Evolutionary conservation across 1,140 invertebrate species (phyloP).

Genomic region (Aplysia californica): DNA sequence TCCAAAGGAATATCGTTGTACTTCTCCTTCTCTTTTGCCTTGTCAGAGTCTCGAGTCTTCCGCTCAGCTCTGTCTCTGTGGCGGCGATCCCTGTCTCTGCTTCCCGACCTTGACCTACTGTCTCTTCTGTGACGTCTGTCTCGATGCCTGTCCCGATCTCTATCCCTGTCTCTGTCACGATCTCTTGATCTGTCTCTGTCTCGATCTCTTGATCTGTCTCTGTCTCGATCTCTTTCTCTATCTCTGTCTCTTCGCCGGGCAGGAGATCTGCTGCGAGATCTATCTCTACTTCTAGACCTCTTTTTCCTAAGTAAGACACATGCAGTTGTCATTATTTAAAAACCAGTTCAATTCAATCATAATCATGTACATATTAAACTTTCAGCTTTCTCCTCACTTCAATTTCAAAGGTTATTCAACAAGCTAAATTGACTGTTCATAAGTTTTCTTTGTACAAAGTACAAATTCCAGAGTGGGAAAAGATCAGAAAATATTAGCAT

Average conservation of each 20-base stretch:
- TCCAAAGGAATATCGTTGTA: slow-evolving; percentile 70
- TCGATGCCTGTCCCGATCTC: slow-evolving; percentile 54
- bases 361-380: too few species aligned
- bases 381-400: too few species aligned
- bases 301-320: slow-evolving; percentile 31
- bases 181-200: slow-evolving; percentile 49
- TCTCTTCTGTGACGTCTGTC: slow-evolving; percentile 32
- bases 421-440: too few species aligned
- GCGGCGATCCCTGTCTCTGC: slow-evolving; percentile 62
- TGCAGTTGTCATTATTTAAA: too few species aligned
- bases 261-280: slow-evolving; percentile 58
- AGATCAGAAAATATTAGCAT: too few species aligned
- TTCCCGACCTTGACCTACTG: slow-evolving; percentile 34
- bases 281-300: slow-evolving; percentile 28
- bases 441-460: too few species aligned
- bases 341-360: too few species aligned
- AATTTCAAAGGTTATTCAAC: too few species aligned
- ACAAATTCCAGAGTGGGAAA: too few species aligned
- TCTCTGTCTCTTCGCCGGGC: slow-evolving; percentile 64
- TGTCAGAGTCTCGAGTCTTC: slow-evolving; percentile 40
- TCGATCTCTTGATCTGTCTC: slow-evolving; percentile 62
- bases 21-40: slow-evolving; percentile 46
- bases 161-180: slow-evolving; percentile 64
- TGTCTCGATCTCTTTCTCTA: slow-evolving; percentile 44
- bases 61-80: slow-evolving; percentile 35